phyloP scores from a whole-genome alignment of 2,797 vertebrate genomes.

The Crenichthys baileyi region DNA sequence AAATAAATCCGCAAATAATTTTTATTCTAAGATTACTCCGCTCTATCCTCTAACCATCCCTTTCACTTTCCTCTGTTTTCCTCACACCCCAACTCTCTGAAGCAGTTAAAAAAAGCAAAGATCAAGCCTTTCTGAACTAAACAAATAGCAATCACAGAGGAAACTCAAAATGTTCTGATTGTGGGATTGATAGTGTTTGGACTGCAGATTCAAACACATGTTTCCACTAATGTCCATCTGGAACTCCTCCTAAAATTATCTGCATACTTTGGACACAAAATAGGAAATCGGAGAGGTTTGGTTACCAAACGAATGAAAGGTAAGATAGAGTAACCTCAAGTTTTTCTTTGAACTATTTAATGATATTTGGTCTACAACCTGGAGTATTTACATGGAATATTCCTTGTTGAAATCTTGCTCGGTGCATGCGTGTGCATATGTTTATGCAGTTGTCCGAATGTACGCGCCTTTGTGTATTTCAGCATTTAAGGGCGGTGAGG shows the following conservation, averaged over 20 bases:
- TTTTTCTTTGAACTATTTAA: conserved; percentile 25
- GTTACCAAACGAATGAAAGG: conserved; percentile 18
- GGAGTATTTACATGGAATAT: conserved; percentile 20
- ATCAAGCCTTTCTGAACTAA: conserved; percentile 26
- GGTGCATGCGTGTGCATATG: conserved; percentile 6
- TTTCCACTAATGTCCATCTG: conserved; percentile 67
- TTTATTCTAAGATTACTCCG: conserved; percentile 5
- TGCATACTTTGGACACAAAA: conserved; percentile 59
- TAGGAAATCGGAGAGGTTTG: conserved; percentile 37
- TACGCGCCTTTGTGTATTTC: conserved; percentile 26
- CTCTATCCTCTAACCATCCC: conserved; percentile 4
- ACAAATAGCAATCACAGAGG: conserved; percentile 49
- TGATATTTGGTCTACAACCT: conserved; percentile 36
- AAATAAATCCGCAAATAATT: conserved; percentile 7
- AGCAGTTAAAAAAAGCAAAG: conserved; percentile 19
- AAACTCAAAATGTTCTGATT: conserved; percentile 50
- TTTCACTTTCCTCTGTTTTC: conserved; percentile 30
- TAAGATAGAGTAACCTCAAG: conserved; percentile 25
- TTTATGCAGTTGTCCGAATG: conserved; percentile 7
- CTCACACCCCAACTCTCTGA: conserved; percentile 28
- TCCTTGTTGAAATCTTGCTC: conserved; percentile 23
- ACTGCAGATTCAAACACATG: conserved; percentile 54
- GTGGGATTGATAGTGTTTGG: conserved; percentile 48
- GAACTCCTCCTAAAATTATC: conserved; percentile 64
- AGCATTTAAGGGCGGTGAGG: conserved; percentile 30